These are phyloP conservation scores for Plagodis pulveraria DNA, from an alignment of 2,888 invertebrate genomes.

Conservation along the genomic window DNA sequence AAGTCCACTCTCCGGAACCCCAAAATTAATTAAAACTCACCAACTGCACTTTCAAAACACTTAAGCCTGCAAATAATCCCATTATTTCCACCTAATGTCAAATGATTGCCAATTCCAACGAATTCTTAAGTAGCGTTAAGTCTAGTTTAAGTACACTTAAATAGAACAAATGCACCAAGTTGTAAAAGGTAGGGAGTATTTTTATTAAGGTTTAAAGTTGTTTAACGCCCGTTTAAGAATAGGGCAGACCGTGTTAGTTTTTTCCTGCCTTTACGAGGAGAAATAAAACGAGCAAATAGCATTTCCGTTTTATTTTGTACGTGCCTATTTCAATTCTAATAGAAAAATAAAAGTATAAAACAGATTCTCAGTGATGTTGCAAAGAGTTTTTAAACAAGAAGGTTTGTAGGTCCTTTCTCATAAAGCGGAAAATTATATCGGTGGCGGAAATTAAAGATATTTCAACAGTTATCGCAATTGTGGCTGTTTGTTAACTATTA, in stretches of 20 bases:
- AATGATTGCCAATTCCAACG: constrained; percentile 18
- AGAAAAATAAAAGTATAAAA: neutral
- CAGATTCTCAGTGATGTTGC: no score
- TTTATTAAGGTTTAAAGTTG: constrained; percentile 25
- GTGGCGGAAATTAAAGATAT: no score
- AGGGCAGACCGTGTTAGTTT: constrained; percentile 11
- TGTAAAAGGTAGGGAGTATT: constrained; percentile 14
- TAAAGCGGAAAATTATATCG: no score
- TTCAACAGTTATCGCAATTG: no score
- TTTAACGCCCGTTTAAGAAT: constrained; percentile 20
- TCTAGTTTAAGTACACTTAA: constrained; percentile 13
- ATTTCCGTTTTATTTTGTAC: constrained; percentile 2
- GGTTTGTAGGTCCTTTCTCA: no score
- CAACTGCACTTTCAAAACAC: no score
- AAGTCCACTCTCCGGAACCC: no score
- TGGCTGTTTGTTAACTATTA: no score
- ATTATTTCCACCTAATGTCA: constrained; percentile 23
- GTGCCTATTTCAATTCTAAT: neutral
- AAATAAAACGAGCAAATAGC: constrained; percentile 13
- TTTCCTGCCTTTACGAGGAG: constrained; percentile 12
- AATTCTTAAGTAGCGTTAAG: constrained; percentile 1
- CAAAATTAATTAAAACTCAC: no score
- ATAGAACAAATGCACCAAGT: constrained; percentile 8
- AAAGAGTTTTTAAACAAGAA: no score
- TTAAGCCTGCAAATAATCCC: constrained; percentile 1